Conservation (phyloP, 2,113 vertebrate species). For the Leptodactylus fuscus region DNA sequence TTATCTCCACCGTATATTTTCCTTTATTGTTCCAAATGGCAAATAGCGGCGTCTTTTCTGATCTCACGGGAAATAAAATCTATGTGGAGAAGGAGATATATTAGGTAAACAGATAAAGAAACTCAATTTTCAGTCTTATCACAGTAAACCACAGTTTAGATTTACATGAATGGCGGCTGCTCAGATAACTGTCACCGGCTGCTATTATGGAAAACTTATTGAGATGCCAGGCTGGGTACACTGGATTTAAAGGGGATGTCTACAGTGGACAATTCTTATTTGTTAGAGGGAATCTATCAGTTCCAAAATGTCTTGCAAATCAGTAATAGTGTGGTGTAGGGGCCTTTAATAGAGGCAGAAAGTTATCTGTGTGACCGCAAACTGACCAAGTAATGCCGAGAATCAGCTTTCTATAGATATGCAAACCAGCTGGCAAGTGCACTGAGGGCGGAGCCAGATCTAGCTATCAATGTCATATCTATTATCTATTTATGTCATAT, state of each 20-base stretch:
- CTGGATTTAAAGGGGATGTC: background rate
- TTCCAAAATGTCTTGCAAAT: too few relatives aligned
- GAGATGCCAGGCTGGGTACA: background rate
- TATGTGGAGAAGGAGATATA: background rate
- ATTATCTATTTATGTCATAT: too few relatives aligned
- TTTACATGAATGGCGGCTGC: background rate
- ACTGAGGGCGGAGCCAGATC: too few relatives aligned
- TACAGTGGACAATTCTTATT: too few relatives aligned
- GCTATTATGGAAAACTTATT: background rate
- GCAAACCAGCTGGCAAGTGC: too few relatives aligned
- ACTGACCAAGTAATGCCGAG: too few relatives aligned
- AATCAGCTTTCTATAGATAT: too few relatives aligned
- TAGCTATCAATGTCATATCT: too few relatives aligned
- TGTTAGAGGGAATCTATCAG: too few relatives aligned
- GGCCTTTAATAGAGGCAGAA: too few relatives aligned
- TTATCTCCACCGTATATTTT: constrained; percentile 32
- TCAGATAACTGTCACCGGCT: background rate
- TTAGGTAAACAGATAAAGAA: constrained; percentile 13
- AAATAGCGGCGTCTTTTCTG: background rate
- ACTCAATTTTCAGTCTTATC: background rate
- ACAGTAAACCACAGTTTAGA: background rate
- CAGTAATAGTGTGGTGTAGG: too few relatives aligned
- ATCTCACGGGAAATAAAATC: constrained; percentile 13
- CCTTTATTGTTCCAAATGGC: constrained; percentile 8
- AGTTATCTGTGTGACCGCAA: too few relatives aligned